Base-by-base conservation (phyloP, 2,797 vertebrate species). In the Bufotes viridis region DNA sequence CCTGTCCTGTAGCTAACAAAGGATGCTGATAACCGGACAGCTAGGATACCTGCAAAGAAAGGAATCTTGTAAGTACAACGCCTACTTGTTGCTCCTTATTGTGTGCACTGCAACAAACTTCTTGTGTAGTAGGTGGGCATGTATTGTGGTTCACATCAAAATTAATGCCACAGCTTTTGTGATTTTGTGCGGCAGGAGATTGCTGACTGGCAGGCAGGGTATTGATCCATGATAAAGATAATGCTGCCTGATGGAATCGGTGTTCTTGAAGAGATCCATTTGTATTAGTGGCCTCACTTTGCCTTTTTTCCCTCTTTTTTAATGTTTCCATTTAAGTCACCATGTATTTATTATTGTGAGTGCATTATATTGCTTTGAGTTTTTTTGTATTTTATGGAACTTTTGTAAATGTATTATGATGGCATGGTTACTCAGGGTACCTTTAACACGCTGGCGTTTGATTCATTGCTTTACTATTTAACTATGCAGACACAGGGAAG, bases 21-120 rank as follows among this genome's bases (percentile, higher is more conserved):
- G 91, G 91, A 94, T 95, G 94, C 92, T 94, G 88, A 87, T 93
- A 78, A 90, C 90, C 88, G 91, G 91, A 91, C 91, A 91, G 84
- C 91, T 65, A 55, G 22, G 81, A 86, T 74, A 91, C 87, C 92
- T 51, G 84, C 91, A 78, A 69, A 7, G 5, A 0, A 88, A 87
- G 91, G 17, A 87, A 53, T 72, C 63, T 15, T 61, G 85, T 87
- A 91, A 91, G 92, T 95, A 92, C 94, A 92, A 94, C 90, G 53
- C 20, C 75, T 79, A 85, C 82, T 53, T 81, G 82, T 78, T 74
- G 65, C 82, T 75, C 53, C 75, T 72, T 34, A 58, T 74, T 82
- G 69, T 67, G n/a, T 53, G 3, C 34, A 22, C n/a, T 72, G 53
- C 9, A 14, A 11, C 11, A 29, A 65, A 26, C 76, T 57, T 26